Base-by-base conservation (phyloP, 1,140 invertebrate species). In the Papilio machaon region DNA sequence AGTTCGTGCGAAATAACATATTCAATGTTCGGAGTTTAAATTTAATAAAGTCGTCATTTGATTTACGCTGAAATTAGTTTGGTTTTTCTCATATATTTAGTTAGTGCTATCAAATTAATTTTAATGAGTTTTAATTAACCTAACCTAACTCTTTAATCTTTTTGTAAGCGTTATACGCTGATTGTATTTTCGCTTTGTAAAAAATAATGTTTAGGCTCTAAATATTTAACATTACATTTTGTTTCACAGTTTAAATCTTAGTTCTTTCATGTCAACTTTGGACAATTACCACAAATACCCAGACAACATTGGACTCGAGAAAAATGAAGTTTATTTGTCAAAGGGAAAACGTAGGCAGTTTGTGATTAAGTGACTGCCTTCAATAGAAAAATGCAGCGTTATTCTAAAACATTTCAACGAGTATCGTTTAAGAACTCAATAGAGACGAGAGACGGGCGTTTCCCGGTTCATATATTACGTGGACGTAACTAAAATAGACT, bases 391-490 rank as follows among this genome's bases (percentile, higher is more conserved):
- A 58, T 78, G 76, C 52, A 78, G 54, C 17, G 15, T 58, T 47
- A 43, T 78, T 43, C 15, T 58, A 60, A 58, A 46, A 76, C 17
- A 35, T 77, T 77, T 54, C 75, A 38, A 76, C 19, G 49, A 77
- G 75, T 77, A 77, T 77, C 79, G 79, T 80, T 82, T 78, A 77
- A 70, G 79, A 82, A 73, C 80, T 80, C 82, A 82, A 82, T 82
- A 80, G 79, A 73, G 47, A 2, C 74, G 74, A 70, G 64, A 74
- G 75, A 80, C 73, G 76, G 47, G 38, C 81, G 47, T 52, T 64
- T 73, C 60, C 77, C 73, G 58, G 58, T 76, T 49, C 73, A 58
- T 60, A 43, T 58, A 52, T 75, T 10, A 80, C 73, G 73, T 54
- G 46, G 70, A 73, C 60, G 58, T 78, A 80, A 76, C 73, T 76